A percentile compares a stretch with the other conserved stretches of the same genome.
Conservation (phyloP, 2,888 invertebrate species). For the Rhingia campestris region DNA sequence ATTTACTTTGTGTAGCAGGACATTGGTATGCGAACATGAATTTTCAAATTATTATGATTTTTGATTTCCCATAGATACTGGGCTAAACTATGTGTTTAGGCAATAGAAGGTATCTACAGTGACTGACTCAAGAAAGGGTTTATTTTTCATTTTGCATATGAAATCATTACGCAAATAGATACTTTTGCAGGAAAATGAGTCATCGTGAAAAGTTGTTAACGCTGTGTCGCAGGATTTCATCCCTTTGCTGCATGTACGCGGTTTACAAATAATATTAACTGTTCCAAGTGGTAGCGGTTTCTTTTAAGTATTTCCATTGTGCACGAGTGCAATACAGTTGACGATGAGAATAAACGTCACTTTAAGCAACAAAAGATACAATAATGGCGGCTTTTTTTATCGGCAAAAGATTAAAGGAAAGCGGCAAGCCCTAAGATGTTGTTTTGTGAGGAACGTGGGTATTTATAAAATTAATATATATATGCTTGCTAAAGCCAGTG, state of each 20-base stretch:
- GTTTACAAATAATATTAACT: slow-evolving; percentile 4
- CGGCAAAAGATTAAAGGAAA: slow-evolving; percentile 63
- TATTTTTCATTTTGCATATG: neutral
- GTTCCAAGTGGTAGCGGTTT: slow-evolving; percentile 51
- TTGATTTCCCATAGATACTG: slow-evolving; percentile 7
- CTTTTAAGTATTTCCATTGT: slow-evolving; percentile 44
- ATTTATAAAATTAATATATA: neutral
- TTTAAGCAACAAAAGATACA: slow-evolving; percentile 30
- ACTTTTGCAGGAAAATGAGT: neutral
- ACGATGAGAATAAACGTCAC: slow-evolving; percentile 26
- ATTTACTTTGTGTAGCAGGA: slow-evolving; percentile 30
- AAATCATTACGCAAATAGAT: neutral
- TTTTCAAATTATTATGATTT: slow-evolving; percentile 16
- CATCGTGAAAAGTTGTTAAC: neutral
- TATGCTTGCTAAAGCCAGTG: neutral
- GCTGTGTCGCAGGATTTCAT: slow-evolving; percentile 17
- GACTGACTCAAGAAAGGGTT: slow-evolving; percentile 7
- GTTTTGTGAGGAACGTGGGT: neutral
- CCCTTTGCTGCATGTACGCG: slow-evolving; percentile 22
- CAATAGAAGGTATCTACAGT: slow-evolving; percentile 2
- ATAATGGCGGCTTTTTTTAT: slow-evolving; percentile 55
- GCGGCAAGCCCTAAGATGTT: neutral
- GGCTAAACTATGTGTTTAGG: neutral
- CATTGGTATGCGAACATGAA: slow-evolving; percentile 31
- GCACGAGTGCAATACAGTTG: slow-evolving; percentile 15